Conservation (phyloP, 2,797 vertebrate species). For the Mormyrus hasselquistii region DNA sequence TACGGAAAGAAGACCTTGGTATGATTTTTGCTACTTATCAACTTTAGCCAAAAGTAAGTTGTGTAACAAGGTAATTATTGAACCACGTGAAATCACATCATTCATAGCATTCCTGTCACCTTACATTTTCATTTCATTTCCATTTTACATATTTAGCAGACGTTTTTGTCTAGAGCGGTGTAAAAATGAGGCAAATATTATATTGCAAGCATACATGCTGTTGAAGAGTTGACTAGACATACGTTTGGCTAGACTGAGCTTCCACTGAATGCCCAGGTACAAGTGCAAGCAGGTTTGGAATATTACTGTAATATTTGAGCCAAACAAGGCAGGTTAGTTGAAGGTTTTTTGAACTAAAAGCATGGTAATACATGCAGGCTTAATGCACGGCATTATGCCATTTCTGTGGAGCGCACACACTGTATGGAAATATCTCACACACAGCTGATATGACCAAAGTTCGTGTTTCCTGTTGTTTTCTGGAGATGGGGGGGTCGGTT, state of each 20-base stretch:
- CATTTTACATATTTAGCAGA: neutral
- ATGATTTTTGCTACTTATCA: neutral
- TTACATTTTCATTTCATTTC: neutral
- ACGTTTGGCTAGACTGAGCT: neutral
- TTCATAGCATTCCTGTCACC: neutral
- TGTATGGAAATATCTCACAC: constrained; percentile 23
- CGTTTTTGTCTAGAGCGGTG: neutral
- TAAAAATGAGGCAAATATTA: neutral
- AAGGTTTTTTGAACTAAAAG: neutral
- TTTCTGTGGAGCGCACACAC: neutral
- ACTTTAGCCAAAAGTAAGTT: neutral
- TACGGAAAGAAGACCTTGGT: neutral
- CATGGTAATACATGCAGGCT: neutral
- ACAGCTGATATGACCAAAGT: constrained; percentile 41
- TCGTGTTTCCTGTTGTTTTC: constrained; percentile 52
- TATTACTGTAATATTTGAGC: neutral
- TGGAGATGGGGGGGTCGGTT: neutral
- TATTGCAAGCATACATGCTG: neutral
- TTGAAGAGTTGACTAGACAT: neutral
- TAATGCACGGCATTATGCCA: neutral
- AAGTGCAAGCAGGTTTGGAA: neutral
- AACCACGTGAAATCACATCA: neutral
- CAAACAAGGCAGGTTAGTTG: neutral
- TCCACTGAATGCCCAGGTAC: neutral
- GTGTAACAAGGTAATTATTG: neutral